Evolutionary conservation across 2,888 invertebrate genomes (phyloP).

Genomic region (Cataglyphis cursor): DNA sequence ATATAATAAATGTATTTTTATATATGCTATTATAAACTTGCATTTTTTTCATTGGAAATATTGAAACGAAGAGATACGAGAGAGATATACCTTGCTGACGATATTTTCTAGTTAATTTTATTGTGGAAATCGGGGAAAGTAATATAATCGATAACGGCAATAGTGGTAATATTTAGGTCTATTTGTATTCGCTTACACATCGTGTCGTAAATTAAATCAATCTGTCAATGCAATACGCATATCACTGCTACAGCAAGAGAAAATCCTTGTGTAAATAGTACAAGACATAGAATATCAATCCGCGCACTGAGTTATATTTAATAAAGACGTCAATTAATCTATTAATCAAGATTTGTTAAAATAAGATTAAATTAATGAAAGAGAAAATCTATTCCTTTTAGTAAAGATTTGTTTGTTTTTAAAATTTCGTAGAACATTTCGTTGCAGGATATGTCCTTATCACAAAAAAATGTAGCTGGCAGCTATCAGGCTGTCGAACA

Average conservation of each 20-base stretch:
- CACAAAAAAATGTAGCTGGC: not conserved
- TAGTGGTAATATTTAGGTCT: not conserved
- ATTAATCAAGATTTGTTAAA: not conserved
- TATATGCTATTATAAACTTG: not conserved
- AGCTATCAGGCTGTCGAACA: not conserved
- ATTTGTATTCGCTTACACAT: not conserved
- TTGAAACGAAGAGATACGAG: not conserved
- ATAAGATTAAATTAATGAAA: not conserved
- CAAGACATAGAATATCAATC: not conserved
- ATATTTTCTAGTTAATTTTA: slow-evolving; percentile 56
- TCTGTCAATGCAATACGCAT: not conserved
- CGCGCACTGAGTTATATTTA: not conserved
- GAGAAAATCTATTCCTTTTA: not conserved
- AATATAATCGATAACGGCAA: not conserved
- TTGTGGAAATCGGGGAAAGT: slow-evolving; percentile 68
- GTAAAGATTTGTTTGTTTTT: not conserved
- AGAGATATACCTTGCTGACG: not conserved
- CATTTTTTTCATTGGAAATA: slow-evolving; percentile 10
- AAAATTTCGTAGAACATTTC: not conserved
- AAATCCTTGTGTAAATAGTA: not conserved
- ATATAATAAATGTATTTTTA: not conserved
- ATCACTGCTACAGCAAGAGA: slow-evolving; percentile 5
- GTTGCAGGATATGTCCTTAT: not conserved
- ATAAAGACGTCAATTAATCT: not conserved
- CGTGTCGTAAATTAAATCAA: slow-evolving; percentile 50